Evolutionary conservation across 2,888 invertebrate genomes (phyloP), one percentile per base, ranked within the genome.

Genomic region (Nymphalis polychloros): DNA sequence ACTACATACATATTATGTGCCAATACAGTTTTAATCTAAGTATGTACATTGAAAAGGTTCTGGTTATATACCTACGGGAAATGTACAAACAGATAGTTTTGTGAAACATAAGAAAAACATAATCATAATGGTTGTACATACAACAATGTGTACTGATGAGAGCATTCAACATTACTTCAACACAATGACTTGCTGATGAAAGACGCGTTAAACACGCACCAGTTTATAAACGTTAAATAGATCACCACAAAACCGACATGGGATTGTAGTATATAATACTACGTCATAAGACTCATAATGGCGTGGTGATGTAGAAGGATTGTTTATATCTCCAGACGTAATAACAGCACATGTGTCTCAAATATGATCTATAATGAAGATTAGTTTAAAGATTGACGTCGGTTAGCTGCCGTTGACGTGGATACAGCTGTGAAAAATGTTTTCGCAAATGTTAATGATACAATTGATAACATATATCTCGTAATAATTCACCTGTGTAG

Each of bases 161-260:
- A 59, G 59, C 64, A 64, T 64, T 64, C 64, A 60, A 27, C 60
- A 61, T 60, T 48, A 60, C 59, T 65, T 60, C 31, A 55, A 31
- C 31, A 53, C 62, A 62, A 62, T 67, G 67, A 67, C 62, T 67
- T 23, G 67, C 62, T 62, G 67, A 67, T 67, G 55, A 62, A 62
- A 67, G 67, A 67, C 57, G 55, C 53, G 67, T 60, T 60, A 60
- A 31, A 48, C 60, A 57, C 57, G 27, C 57, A 57, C 47, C 46
- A 52, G 65, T 59, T 65, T 60, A 65, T 60, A 65, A 60, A 60
- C 52, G 65, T 65, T 60, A 65, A 65, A 65, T 48, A 65, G 65
- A 65, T 53, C 65, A 53, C 17, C 1, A 5, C 2, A 10, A 20
- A 31, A 1, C 5, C n/a, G 19, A 3, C 20, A 53, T 1, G 19